Percentiles rank a stretch among this genome's conserved stretches.
Evolutionary conservation across 2,113 vertebrate genomes (phyloP).

Genomic region (Okapia johnstoni): DNA sequence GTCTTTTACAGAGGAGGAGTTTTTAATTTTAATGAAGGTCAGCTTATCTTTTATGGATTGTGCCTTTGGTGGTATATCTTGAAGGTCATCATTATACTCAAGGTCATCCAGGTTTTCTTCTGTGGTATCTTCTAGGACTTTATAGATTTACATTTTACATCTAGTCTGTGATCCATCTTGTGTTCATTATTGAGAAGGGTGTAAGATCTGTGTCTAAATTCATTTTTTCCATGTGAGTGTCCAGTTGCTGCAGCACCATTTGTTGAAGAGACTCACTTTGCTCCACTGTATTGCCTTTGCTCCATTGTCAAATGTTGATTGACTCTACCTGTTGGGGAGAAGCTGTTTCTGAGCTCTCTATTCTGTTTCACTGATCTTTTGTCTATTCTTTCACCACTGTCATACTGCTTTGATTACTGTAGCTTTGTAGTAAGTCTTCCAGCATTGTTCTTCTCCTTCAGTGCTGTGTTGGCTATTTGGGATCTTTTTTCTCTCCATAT

Average conservation of each 20-base stretch:
- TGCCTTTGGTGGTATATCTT: background rate
- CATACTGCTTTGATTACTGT: background rate
- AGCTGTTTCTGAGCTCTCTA: background rate
- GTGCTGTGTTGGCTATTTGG: background rate
- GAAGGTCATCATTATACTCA: background rate
- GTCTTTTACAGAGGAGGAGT: background rate
- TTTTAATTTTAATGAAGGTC: background rate
- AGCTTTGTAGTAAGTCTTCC: background rate
- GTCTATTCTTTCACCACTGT: background rate
- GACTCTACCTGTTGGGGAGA: background rate
- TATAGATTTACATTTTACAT: background rate
- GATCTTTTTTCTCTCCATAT: background rate
- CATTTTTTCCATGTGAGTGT: background rate
- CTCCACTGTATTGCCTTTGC: background rate
- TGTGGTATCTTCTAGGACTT: background rate
- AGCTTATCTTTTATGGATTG: background rate
- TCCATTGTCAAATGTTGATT: background rate
- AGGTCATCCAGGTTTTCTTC: background rate
- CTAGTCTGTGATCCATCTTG: background rate
- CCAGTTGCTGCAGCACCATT: background rate
- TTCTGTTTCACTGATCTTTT: background rate
- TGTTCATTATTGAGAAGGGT: background rate
- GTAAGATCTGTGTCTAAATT: background rate
- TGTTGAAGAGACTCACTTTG: background rate
- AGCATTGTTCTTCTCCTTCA: background rate